Evolutionary conservation across 2,888 invertebrate species (phyloP).

Genomic region (Andrena marginata): DNA sequence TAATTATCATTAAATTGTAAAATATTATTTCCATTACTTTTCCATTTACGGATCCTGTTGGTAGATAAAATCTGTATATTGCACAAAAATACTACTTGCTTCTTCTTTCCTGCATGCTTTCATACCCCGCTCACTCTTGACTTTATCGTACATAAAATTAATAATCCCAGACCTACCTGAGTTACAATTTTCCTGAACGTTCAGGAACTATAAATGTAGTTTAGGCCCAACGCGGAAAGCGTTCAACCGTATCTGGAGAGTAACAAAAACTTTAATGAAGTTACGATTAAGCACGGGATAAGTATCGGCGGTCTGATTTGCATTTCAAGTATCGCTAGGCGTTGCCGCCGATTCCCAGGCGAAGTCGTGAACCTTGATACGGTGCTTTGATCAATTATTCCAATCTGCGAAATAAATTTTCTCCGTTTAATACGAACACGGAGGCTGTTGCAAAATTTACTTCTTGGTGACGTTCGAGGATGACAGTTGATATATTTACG

Average conservation of each 20-base stretch:
- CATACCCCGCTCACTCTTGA: no score
- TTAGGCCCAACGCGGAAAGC: not conserved
- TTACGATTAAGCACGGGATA: not conserved
- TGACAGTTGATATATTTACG: slow-evolving; percentile 52
- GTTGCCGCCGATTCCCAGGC: not conserved
- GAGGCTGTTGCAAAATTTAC: not conserved
- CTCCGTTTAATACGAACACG: not conserved
- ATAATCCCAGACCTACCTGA: no score
- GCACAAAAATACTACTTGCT: no score
- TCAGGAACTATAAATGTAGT: not conserved
- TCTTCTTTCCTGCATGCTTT: no score
- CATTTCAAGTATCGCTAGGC: not conserved
- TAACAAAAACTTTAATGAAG: not conserved
- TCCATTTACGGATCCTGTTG: no score
- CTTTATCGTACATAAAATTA: no score
- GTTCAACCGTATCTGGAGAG: not conserved
- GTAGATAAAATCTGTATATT: not conserved
- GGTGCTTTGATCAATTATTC: slow-evolving; percentile 19
- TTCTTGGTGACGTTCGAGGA: slow-evolving; percentile 37
- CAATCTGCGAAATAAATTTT: slow-evolving; percentile 4
- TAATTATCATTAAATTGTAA: no score
- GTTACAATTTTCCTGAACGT: not conserved
- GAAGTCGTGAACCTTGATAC: not conserved
- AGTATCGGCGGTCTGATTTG: not conserved
- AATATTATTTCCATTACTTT: no score